These are phyloP conservation scores for Ips typographus DNA, from an alignment of 1,140 invertebrate species.

Conservation along the genomic window DNA sequence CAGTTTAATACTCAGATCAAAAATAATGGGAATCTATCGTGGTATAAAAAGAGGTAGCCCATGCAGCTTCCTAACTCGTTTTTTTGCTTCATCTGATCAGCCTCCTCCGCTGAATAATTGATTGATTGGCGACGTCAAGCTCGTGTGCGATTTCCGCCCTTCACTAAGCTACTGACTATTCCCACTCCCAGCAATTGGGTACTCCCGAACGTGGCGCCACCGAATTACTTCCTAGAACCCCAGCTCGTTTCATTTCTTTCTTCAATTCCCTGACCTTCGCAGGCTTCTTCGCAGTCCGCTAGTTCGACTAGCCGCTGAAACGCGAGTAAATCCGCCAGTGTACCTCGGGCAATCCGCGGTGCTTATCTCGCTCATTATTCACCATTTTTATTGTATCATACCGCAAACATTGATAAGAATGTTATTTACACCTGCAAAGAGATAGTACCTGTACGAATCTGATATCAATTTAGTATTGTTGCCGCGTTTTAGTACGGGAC, in stretches of 20 bases:
- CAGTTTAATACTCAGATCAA: too few relatives aligned
- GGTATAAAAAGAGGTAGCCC: too few relatives aligned
- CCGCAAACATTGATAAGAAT: slow-evolving; percentile 21
- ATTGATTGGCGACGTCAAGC: too few relatives aligned
- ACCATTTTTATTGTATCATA: slow-evolving; percentile 14
- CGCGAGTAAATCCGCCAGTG: slow-evolving; percentile 19
- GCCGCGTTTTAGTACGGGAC: neutral
- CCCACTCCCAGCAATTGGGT: too few relatives aligned
- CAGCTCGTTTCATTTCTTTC: slow-evolving; percentile 23
- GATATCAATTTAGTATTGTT: neutral
- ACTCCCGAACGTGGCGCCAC: neutral
- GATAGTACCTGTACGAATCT: slow-evolving; percentile 23
- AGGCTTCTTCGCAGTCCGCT: slow-evolving; percentile 15
- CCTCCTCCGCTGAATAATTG: too few relatives aligned
- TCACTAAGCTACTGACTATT: too few relatives aligned
- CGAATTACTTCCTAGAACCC: neutral
- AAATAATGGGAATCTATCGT: too few relatives aligned
- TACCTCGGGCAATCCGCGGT: slow-evolving; percentile 13
- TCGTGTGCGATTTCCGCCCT: too few relatives aligned
- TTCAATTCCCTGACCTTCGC: slow-evolving; percentile 21
- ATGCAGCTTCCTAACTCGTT: too few relatives aligned
- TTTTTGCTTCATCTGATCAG: too few relatives aligned
- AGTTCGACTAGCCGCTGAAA: slow-evolving; percentile 3
- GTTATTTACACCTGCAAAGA: slow-evolving; percentile 17
- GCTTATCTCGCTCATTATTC: slow-evolving; percentile 20